Conservation (phyloP, 2,888 invertebrate species). For the Eustalomyia histrio region DNA sequence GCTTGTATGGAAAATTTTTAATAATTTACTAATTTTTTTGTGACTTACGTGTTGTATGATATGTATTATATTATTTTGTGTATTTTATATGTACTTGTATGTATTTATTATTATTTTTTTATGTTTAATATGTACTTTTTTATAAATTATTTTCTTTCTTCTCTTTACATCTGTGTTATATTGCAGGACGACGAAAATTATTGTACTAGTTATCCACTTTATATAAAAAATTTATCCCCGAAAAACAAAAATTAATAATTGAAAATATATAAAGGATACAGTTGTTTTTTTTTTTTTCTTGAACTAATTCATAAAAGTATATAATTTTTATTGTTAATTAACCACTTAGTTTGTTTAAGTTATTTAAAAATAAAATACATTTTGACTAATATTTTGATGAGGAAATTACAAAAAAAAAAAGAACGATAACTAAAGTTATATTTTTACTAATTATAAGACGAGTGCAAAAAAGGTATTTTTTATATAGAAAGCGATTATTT, state of each 20-base stretch:
- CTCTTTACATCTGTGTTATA: constrained; percentile 80
- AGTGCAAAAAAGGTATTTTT: not conserved
- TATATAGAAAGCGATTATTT: not conserved
- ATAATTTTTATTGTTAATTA: constrained; percentile 53
- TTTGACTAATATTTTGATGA: constrained; percentile 38
- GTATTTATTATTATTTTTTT: constrained; percentile 37
- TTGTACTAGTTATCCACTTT: constrained; percentile 81
- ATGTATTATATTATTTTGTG: not conserved
- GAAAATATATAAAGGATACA: constrained; percentile 27
- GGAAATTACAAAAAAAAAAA: constrained; percentile 14
- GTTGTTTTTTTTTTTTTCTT: constrained; percentile 52
- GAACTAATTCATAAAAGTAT: constrained; percentile 47
- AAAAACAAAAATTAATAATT: constrained; percentile 20
- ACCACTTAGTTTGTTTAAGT: constrained; percentile 52
- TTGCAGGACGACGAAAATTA: constrained; percentile 84
- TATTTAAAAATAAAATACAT: constrained; percentile 39
- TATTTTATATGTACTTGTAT: constrained; percentile 10
- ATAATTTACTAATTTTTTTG: not conserved
- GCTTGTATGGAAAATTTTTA: too few species aligned
- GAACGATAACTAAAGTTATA: not conserved
- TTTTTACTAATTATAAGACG: not conserved
- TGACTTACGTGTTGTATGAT: not conserved
- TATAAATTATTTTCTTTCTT: constrained; percentile 73
- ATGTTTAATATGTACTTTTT: constrained; percentile 46
- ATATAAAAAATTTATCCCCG: constrained; percentile 66